A percentile compares a stretch with the other conserved stretches of the same genome.
Evolutionary conservation across 2,113 vertebrate genomes (phyloP).

Genomic region (Silurus glanis): DNA sequence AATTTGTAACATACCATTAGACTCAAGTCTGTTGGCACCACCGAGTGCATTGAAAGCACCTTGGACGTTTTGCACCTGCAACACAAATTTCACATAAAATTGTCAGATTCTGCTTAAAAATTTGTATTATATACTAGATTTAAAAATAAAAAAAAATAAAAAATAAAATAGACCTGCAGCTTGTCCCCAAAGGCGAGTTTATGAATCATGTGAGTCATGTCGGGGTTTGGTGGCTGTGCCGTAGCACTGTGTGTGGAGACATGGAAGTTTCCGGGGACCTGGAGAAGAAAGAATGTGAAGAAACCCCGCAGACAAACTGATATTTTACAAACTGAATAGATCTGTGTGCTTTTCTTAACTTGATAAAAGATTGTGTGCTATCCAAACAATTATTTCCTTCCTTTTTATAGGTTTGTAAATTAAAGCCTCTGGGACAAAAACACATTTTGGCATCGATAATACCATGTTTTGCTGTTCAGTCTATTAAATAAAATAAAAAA

Average conservation of each 20-base stretch:
- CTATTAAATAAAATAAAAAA: too few species aligned
- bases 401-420: neutral
- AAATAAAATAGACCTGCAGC: conserved; percentile 71
- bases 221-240: conserved; percentile 92
- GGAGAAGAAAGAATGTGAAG: conserved; percentile 22
- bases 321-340: neutral
- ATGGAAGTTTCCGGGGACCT: conserved; percentile 98
- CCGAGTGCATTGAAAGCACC: conserved; percentile 96
- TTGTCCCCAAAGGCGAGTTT: conserved; percentile 94
- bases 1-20: conserved; percentile 84
- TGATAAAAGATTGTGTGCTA: neutral
- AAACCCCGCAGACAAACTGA: neutral
- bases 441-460: neutral
- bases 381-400: neutral
- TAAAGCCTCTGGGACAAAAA: neutral
- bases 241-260: conserved; percentile 98
- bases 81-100: neutral
- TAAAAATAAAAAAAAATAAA: conserved; percentile 53
- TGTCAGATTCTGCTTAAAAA: neutral
- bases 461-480: neutral
- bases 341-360: neutral
- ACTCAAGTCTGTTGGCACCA: conserved; percentile 85
- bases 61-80: conserved; percentile 86
- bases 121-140: neutral
- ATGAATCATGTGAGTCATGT: conserved; percentile 96